phyloP scores from a whole-genome alignment of 1,140 invertebrate genomes.

The Cydia splendana region DNA sequence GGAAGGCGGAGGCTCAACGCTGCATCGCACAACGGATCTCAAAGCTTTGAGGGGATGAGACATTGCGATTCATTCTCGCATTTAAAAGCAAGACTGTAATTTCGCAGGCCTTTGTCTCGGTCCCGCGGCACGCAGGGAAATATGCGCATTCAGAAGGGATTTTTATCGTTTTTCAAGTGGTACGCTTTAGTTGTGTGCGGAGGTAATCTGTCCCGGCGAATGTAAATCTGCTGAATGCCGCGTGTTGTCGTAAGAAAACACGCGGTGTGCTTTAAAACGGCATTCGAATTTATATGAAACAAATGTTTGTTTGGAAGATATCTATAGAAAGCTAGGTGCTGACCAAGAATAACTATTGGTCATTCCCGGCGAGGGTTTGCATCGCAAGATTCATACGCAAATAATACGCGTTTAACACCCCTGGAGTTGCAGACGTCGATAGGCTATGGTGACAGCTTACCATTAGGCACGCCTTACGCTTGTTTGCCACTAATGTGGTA shows the following conservation, averaged over 20 bases:
- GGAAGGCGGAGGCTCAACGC: slow-evolving; percentile 37
- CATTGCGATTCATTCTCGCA: slow-evolving; percentile 76
- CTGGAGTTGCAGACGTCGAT: too few relatives aligned
- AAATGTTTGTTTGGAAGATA: too few relatives aligned
- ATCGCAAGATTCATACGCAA: too few relatives aligned
- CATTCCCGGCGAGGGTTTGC: too few relatives aligned
- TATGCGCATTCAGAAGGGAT: slow-evolving; percentile 75
- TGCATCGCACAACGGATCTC: slow-evolving; percentile 50
- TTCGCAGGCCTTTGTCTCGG: slow-evolving; percentile 73
- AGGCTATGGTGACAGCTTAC: too few relatives aligned
- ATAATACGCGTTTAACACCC: too few relatives aligned
- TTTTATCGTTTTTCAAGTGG: slow-evolving; percentile 74
- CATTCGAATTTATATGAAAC: slow-evolving; percentile 31
- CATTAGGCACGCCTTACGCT: too few relatives aligned
- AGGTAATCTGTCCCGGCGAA: slow-evolving; percentile 36
- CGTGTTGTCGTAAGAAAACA: neutral
- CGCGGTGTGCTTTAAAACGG: slow-evolving; percentile 35
- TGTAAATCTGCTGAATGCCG: neutral
- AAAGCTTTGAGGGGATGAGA: slow-evolving; percentile 75
- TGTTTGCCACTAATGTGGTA: too few relatives aligned
- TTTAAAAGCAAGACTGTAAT: slow-evolving; percentile 77
- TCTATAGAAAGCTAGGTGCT: too few relatives aligned
- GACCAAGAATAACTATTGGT: too few relatives aligned
- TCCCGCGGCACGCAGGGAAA: slow-evolving; percentile 61
- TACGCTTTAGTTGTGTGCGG: slow-evolving; percentile 57